Conservation (phyloP, 2,113 vertebrate species). For the Columba livia region DNA sequence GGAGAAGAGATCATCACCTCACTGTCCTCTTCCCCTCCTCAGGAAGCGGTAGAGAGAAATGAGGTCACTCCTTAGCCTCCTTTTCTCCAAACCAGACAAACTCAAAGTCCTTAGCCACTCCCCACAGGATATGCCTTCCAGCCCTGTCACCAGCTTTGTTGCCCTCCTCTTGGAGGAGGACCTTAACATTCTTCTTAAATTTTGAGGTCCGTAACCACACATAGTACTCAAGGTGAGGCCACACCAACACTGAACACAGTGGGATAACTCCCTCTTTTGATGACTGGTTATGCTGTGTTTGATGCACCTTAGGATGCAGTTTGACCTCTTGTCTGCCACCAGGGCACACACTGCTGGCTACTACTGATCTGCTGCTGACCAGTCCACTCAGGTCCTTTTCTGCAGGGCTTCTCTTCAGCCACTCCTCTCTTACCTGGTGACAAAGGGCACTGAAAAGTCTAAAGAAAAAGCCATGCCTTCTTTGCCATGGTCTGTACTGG, state of each 20-base stretch:
- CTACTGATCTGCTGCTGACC: too few relatives aligned
- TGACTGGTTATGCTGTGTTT: too few relatives aligned
- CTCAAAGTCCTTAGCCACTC: background rate
- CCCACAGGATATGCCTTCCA: too few relatives aligned
- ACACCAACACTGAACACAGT: rapidly evolving
- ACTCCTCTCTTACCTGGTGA: background rate
- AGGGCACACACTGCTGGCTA: too few relatives aligned
- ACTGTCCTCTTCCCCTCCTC: background rate
- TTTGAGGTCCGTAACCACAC: too few relatives aligned
- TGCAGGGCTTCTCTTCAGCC: background rate
- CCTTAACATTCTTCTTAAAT: background rate
- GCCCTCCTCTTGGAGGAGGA: background rate
- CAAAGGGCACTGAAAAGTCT: background rate
- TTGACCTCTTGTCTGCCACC: too few relatives aligned
- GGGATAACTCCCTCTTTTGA: background rate
- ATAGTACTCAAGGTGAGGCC: background rate
- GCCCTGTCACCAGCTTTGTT: background rate
- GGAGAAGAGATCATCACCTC: background rate
- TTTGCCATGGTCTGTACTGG: background rate
- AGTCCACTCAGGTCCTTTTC: too few relatives aligned
- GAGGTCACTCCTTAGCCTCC: background rate
- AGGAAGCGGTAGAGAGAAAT: background rate
- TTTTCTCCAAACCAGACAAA: background rate
- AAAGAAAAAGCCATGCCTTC: background rate
- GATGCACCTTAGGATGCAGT: too few relatives aligned